Evolutionary conservation across 1,140 invertebrate genomes (phyloP), one percentile per base, ranked within the genome.

Genomic region (Zaprionus lachaisei): DNA sequence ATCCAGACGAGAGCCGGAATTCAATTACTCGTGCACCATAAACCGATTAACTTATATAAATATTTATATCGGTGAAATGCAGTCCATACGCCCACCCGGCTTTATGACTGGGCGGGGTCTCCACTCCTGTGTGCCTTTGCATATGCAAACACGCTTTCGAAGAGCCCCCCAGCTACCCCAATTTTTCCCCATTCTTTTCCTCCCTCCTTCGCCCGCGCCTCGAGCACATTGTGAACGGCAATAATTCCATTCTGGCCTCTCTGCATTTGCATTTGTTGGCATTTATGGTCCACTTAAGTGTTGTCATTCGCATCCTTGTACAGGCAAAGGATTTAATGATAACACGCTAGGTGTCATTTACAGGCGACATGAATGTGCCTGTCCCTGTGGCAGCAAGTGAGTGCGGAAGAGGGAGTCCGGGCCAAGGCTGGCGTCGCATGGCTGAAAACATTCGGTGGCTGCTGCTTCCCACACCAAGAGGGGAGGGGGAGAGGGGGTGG

Each of bases 1-100:
- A n/a, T 15, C 44, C 31, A 34, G 31, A 11, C 31, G 31, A 34
- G 20, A 71, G 61, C 68, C 68, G 75, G 74, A 89, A 89, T 89
- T 89, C 84, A 89, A 89, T 89, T 89, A 89, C 85, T 89, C 85
- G 84, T 89, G 84, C 85, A 55, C 85, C 84, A 89, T 89, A 89
- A 89, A 90, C 84, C 84, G 84, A 89, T 89, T 89, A 89, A 89
- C 85, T 89, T 89, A 78, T 89, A 89, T 89, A 90, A 89, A 89
- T 89, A 89, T 89, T 89, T 89, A 89, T 89, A 89, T 89, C 84
- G 78, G 51, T 81, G 81, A 89, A 81, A 79, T 81, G 85, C 84
- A 89, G 80, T 77, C 69, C 63, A 37, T 14, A 15, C 55, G 67
- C 54, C 38, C 47, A 37, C n/a, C 73, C 73, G 44, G 69, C 78